Conservation (phyloP, 35 echinoderm and acorn worm genomes). For the Heliocidaris erythrogramma region DNA sequence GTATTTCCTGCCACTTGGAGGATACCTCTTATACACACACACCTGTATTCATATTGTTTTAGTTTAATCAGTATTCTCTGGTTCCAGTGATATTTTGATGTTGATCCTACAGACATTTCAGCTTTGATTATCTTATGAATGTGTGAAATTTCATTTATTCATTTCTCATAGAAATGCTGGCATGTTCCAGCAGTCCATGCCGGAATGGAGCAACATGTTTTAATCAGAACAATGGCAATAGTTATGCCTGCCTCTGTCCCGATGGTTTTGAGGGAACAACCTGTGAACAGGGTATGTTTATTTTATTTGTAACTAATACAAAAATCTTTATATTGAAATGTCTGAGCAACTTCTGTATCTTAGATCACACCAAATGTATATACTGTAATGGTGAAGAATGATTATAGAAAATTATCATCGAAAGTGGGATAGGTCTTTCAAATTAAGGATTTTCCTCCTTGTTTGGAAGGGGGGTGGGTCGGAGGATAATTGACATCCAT, state of each 20-base stretch:
- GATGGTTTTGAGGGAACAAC: slow-evolving; percentile 5
- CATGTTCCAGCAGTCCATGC: slow-evolving; percentile 43
- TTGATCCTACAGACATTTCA: too few relatives aligned
- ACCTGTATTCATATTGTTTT: neutral
- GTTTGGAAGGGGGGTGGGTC: neutral
- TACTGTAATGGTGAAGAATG: neutral
- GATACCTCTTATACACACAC: too few relatives aligned
- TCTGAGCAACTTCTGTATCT: neutral
- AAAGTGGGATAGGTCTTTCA: neutral
- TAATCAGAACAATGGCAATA: neutral
- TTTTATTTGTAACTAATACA: neutral
- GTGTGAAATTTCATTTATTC: neutral
- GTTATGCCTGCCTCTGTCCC: slow-evolving; percentile 38
- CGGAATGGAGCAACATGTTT: slow-evolving; percentile 60
- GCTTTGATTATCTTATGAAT: neutral
- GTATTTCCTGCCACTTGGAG: too few relatives aligned
- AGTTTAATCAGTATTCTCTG: neutral
- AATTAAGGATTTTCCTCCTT: neutral
- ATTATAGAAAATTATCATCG: neutral
- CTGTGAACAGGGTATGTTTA: slow-evolving; percentile 12
- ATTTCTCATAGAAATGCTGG: neutral
- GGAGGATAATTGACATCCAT: neutral
- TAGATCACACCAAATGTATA: neutral
- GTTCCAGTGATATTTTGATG: too few relatives aligned
- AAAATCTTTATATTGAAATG: too few relatives aligned